A percentile compares a stretch with the other conserved stretches of the same genome.
Conservation (phyloP, 2,888 invertebrate species). For the Drosophila birchii region DNA sequence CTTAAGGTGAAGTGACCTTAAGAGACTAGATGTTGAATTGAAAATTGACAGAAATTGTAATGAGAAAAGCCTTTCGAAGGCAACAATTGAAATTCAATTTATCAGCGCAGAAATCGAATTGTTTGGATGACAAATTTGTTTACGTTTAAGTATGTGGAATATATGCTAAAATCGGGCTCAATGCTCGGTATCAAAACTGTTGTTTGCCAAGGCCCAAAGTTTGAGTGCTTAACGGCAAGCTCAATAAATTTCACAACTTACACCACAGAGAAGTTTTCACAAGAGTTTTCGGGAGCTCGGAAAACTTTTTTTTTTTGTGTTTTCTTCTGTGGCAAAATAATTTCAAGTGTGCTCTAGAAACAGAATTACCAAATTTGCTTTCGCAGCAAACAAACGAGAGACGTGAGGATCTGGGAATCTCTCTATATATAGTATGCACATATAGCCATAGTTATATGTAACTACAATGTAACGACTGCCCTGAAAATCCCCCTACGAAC, state of each 20-base stretch:
- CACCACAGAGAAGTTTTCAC: slow-evolving; percentile 43
- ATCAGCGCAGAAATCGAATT: slow-evolving; percentile 15
- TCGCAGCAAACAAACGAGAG: slow-evolving; percentile 39
- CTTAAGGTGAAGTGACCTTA: slow-evolving; percentile 24
- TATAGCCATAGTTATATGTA: slow-evolving; percentile 20
- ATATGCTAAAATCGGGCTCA: slow-evolving; percentile 6
- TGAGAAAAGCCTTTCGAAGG: slow-evolving; percentile 4
- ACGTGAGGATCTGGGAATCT: slow-evolving; percentile 43
- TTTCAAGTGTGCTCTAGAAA: slow-evolving; percentile 36
- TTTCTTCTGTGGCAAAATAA: slow-evolving; percentile 28
- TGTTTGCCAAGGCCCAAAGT: slow-evolving; percentile 27
- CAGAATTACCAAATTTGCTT: slow-evolving; percentile 46
- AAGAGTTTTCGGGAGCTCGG: slow-evolving; percentile 28
- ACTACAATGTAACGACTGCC: slow-evolving; percentile 42
- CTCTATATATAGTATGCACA: slow-evolving; percentile 18
- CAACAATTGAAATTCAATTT: slow-evolving; percentile 24
- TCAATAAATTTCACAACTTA: slow-evolving; percentile 52
- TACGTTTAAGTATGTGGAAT: slow-evolving; percentile 23
- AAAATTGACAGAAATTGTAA: slow-evolving; percentile 12
- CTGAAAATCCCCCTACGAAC: slow-evolving; percentile 37
- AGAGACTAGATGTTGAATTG: slow-evolving; percentile 28
- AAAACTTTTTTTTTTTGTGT: slow-evolving; percentile 22
- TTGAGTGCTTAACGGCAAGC: slow-evolving; percentile 35
- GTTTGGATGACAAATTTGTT: slow-evolving; percentile 27
- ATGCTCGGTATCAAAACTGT: slow-evolving; percentile 29